Conservation (phyloP, 1,140 invertebrate genomes). For the Hestina assimilis region DNA sequence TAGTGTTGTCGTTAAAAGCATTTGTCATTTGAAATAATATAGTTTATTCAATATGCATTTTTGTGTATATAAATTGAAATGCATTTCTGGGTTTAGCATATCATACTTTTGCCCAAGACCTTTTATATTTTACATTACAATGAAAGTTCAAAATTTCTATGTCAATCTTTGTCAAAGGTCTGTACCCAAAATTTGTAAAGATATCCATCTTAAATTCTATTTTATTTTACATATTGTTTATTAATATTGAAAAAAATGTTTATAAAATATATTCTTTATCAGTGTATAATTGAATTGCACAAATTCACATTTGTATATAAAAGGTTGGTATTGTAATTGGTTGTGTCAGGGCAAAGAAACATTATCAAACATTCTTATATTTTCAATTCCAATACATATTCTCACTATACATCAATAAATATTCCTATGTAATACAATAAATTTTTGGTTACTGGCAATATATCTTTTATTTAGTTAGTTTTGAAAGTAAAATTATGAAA, state of each 20-base stretch:
- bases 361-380: not conserved
- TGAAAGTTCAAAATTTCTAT: too few species aligned
- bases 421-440: slow-evolving; percentile 19
- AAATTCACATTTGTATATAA: too few species aligned
- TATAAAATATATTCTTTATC: too few species aligned
- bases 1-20: slow-evolving; percentile 17
- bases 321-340: too few species aligned
- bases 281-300: too few species aligned
- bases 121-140: not conserved
- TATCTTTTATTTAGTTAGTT: not conserved
- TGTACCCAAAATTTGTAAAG: not conserved
- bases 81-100: slow-evolving; percentile 1
- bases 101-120: not conserved
- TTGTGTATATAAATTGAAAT: slow-evolving; percentile 12
- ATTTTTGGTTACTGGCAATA: slow-evolving; percentile 14
- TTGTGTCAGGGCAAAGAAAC: too few species aligned
- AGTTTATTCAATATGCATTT: slow-evolving; percentile 4
- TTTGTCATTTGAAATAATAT: slow-evolving; percentile 9
- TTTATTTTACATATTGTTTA: not conserved
- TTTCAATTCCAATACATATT: slow-evolving; percentile 5
- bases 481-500: not conserved
- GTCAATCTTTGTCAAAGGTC: too few species aligned
- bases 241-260: too few species aligned
- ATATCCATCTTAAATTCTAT: not conserved
- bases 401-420: slow-evolving; percentile 20